Evolutionary conservation across 1,140 invertebrate species (phyloP).

Genomic region (Diprion similis): DNA sequence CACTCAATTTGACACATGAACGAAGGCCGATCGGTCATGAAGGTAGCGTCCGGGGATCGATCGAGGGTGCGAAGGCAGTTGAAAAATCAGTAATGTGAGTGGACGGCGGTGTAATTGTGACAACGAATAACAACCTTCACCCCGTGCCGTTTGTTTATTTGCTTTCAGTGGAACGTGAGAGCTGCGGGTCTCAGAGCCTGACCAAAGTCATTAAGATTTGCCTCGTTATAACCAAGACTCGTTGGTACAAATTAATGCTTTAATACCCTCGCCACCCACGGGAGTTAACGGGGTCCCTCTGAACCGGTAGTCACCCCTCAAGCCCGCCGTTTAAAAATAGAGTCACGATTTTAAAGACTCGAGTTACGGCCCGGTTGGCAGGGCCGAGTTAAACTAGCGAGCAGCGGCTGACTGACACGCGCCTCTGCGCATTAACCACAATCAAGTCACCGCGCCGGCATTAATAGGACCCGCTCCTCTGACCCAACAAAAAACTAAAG

Average conservation of each 20-base stretch:
- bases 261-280: background rate
- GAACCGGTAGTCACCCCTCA: background rate
- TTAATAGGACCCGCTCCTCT: background rate
- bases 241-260: background rate
- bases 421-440: slow-evolving; percentile 4
- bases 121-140: too few relatives aligned
- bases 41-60: too few relatives aligned
- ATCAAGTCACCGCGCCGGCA: slow-evolving; percentile 1
- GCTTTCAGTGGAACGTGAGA: too few relatives aligned
- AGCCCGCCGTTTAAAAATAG: background rate
- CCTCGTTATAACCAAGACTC: background rate
- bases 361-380: background rate
- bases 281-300: background rate
- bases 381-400: too few relatives aligned
- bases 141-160: too few relatives aligned
- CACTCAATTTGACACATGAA: too few relatives aligned
- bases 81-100: too few relatives aligned
- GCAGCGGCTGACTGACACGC: background rate
- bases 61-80: too few relatives aligned
- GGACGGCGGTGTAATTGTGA: too few relatives aligned
- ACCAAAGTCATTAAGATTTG: slow-evolving; percentile 2
- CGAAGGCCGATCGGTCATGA: too few relatives aligned
- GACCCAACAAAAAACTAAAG: background rate
- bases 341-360: slow-evolving; percentile 5
- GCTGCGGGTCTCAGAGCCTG: too few relatives aligned